Conservation (phyloP, 2,113 vertebrate species). For the Tyrannus savana region DNA sequence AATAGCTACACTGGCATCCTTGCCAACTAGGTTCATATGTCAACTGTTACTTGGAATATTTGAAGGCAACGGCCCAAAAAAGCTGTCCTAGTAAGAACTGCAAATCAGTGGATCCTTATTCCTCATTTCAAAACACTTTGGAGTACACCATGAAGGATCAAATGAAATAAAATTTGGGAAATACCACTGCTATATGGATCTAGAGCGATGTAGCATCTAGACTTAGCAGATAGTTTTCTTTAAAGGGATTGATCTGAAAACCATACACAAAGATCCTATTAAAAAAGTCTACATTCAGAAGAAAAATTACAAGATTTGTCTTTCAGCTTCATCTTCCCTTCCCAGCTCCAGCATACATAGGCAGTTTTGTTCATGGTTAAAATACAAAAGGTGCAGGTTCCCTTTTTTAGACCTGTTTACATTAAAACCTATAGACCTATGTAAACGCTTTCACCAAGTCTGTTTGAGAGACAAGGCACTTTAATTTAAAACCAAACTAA, state of each 20-base stretch:
- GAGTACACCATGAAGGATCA: background rate
- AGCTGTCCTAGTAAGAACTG: slow-evolving; percentile 20
- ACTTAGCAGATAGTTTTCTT: slow-evolving; percentile 12
- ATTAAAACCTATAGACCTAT: rapidly evolving
- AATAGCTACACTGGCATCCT: slow-evolving; percentile 31
- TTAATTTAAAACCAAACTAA: background rate
- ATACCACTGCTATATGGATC: background rate
- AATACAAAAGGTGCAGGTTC: background rate
- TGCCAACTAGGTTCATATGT: slow-evolving; percentile 48
- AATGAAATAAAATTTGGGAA: slow-evolving; percentile 35
- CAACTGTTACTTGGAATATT: slow-evolving; percentile 1
- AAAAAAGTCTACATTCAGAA: background rate
- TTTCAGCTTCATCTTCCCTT: background rate
- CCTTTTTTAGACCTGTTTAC: background rate
- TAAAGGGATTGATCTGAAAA: slow-evolving; percentile 7
- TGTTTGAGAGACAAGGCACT: background rate
- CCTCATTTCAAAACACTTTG: slow-evolving; percentile 15
- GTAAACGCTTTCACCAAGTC: background rate
- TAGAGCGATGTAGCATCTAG: background rate
- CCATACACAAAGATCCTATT: background rate
- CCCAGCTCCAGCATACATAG: background rate
- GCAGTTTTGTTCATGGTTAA: background rate
- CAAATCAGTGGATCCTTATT: slow-evolving; percentile 31
- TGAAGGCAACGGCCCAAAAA: slow-evolving; percentile 24
- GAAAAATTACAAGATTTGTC: background rate